phyloP scores from a whole-genome alignment of 2,888 invertebrate species.

The Drosophila mimica region DNA sequence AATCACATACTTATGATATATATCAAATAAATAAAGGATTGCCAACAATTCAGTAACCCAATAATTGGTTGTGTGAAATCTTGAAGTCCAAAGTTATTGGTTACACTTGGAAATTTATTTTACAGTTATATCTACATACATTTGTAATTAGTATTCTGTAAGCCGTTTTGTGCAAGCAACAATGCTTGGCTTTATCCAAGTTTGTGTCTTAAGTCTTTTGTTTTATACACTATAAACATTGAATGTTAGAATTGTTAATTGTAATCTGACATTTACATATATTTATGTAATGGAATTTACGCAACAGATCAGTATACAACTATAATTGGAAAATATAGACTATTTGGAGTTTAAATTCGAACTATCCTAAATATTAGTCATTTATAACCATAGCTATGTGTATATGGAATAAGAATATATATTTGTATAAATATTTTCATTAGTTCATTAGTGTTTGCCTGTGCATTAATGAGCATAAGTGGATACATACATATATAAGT shows the following conservation, averaged over 20 bases:
- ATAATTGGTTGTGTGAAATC: constrained; percentile 12
- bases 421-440: not conserved
- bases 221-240: constrained; percentile 34
- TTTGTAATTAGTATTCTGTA: constrained; percentile 44
- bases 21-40: constrained; percentile 19
- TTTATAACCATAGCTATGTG: not conserved
- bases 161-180: constrained; percentile 1
- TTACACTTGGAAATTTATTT: constrained; percentile 8
- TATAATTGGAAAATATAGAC: not conserved
- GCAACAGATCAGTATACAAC: not conserved
- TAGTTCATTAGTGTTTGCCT: not conserved
- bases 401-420: not conserved
- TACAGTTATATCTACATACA: constrained; percentile 24
- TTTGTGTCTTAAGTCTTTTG: constrained; percentile 71
- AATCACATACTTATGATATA: not conserved
- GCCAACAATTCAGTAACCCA: constrained; percentile 4
- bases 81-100: constrained; percentile 11
- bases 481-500: not conserved
- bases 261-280: not conserved
- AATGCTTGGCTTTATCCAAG: constrained; percentile 40
- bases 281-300: not conserved
- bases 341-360: not conserved
- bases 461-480: not conserved
- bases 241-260: not conserved
- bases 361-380: not conserved